These are phyloP conservation scores for Amphiduros pacificus DNA, from an alignment of 2,888 invertebrate species.

Conservation along the genomic window DNA sequence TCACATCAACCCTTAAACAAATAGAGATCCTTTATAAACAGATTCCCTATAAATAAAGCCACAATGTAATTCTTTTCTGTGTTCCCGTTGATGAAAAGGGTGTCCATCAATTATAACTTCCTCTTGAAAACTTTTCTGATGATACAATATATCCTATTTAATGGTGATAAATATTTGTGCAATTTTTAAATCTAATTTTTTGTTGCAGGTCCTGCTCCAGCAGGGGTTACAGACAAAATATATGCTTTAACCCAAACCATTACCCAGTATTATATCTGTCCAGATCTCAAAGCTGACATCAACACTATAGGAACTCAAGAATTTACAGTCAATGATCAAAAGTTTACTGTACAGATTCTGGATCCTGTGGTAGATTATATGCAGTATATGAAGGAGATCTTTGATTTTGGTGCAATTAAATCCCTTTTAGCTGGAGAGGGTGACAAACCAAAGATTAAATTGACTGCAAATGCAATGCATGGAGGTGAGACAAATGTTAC, in stretches of 20 bases:
- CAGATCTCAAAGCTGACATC: conserved; percentile 70
- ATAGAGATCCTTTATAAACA: too few species aligned
- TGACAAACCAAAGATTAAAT: conserved; percentile 69
- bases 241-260: conserved; percentile 79
- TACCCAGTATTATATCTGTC: conserved; percentile 77
- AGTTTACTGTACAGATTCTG: conserved; percentile 70
- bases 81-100: too few species aligned
- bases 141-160: too few species aligned
- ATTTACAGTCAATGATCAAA: conserved; percentile 65
- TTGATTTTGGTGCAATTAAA: conserved; percentile 85
- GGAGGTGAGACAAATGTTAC: conserved; percentile 76
- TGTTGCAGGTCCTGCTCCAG: conserved; percentile 81
- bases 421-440: conserved; percentile 71
- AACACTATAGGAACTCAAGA: conserved; percentile 69
- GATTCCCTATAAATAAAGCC: too few species aligned
- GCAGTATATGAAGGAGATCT: conserved; percentile 90
- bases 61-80: too few species aligned
- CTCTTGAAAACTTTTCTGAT: too few species aligned
- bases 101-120: too few species aligned
- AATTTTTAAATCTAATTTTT: too few species aligned
- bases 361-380: conserved; percentile 89
- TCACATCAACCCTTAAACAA: too few species aligned
- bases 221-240: conserved; percentile 84
- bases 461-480: conserved; percentile 91
- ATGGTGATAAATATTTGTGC: too few species aligned